A percentile compares a stretch with the other conserved stretches of the same genome.
These are phyloP conservation scores for Heteractis magnifica DNA, from an alignment of 92 coral and sea anemone species.

Conservation along the genomic window DNA sequence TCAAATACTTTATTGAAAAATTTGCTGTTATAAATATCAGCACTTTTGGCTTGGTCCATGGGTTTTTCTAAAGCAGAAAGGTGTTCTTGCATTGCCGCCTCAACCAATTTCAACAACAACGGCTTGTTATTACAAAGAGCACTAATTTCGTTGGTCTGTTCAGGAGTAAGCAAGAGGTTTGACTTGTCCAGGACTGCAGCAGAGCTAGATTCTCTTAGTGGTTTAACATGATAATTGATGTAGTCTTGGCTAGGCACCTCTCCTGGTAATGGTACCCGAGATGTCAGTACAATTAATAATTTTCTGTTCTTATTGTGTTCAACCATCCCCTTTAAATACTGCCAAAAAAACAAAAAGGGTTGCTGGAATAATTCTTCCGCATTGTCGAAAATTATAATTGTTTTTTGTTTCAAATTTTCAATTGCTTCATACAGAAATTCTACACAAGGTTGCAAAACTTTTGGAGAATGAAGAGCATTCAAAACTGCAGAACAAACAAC, in stretches of 20 bases:
- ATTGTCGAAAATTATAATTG: constrained; percentile 19
- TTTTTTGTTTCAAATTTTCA: constrained; percentile 16
- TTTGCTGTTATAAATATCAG: background rate
- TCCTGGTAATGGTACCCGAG: constrained; percentile 33
- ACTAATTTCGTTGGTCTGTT: background rate
- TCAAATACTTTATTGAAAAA: constrained; percentile 15
- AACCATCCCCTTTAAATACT: constrained; percentile 4
- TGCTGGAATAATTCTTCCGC: background rate
- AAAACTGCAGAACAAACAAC: constrained; percentile 35
- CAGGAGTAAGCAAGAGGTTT: background rate
- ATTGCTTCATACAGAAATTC: constrained; percentile 24
- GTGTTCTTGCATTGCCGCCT: constrained; percentile 44
- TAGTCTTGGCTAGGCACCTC: background rate
- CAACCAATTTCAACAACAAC: constrained; percentile 36
- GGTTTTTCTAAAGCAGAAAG: background rate
- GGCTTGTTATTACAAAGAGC: constrained; percentile 55
- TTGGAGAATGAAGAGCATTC: constrained; percentile 13
- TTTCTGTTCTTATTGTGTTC: constrained; percentile 21
- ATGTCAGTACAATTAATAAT: constrained; percentile 49
- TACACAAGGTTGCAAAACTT: background rate
- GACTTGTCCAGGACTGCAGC: constrained; percentile 24
- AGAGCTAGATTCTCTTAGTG: constrained; percentile 34
- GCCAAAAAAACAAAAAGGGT: background rate
- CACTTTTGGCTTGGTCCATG: background rate
- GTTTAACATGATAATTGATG: constrained; percentile 42